Evolutionary conservation across 2,888 invertebrate species (phyloP).

Genomic region (Drosophila cracens): DNA sequence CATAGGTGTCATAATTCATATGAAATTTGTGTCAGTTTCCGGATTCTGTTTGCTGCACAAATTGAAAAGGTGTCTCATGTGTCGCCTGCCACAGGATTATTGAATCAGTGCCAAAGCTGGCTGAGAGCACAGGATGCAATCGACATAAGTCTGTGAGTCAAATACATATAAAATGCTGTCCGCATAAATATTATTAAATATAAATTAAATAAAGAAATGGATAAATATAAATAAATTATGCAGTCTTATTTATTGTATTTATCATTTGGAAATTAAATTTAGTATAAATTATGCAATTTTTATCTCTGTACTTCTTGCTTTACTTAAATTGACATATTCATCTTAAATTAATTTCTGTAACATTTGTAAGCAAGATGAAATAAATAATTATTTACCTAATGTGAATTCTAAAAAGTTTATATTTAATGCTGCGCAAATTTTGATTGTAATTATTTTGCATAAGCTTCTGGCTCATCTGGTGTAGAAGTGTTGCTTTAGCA

Average conservation of each 20-base stretch:
- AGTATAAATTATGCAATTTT: no score
- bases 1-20: conserved; percentile 74
- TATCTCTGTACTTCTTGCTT: not conserved
- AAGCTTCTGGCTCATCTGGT: not conserved
- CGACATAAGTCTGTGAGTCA: not conserved
- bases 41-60: conserved; percentile 1
- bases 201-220: not conserved
- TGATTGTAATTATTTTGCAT: not conserved
- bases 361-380: not conserved
- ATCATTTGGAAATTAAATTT: not conserved
- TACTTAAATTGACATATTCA: not conserved
- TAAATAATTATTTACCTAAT: not conserved
- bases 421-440: not conserved
- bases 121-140: not conserved
- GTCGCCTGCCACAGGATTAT: conserved; percentile 26
- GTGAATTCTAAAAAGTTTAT: not conserved
- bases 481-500: conserved; percentile 2
- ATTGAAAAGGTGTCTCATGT: conserved; percentile 52
- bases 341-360: not conserved
- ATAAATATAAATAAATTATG: not conserved
- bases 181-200: not conserved
- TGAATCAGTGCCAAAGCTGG: conserved; percentile 18
- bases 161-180: not conserved
- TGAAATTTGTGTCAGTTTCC: conserved; percentile 65
- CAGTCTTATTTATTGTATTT: not conserved